Conservation (phyloP, 92 coral and sea anemone species). For the Palythoa heliodiscus region DNA sequence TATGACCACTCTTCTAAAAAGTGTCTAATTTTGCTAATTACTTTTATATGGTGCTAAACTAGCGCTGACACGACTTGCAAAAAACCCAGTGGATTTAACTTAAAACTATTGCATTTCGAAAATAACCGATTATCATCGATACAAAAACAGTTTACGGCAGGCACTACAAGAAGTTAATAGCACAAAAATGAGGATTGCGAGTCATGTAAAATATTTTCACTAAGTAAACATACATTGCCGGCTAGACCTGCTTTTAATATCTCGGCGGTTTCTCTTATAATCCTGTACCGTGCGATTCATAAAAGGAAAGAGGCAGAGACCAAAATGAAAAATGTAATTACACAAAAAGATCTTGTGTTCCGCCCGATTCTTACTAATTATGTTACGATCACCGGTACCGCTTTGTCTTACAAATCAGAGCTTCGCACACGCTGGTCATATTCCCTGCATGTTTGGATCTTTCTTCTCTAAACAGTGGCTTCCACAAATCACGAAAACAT, state of each 20-base stretch:
- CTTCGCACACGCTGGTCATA: conserved; percentile 44
- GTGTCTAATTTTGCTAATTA: conserved; percentile 43
- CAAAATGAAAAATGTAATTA: conserved; percentile 93
- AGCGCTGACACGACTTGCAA: conserved; percentile 4
- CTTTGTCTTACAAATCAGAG: conserved; percentile 80
- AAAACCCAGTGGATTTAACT: conserved; percentile 20
- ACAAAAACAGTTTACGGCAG: conserved; percentile 17
- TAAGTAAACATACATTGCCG: conserved; percentile 79
- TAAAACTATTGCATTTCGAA: conserved; percentile 24
- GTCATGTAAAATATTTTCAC: conserved; percentile 73
- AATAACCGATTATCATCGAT: conserved; percentile 15
- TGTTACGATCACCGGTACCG: conserved; percentile 75
- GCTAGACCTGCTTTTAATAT: conserved; percentile 68
- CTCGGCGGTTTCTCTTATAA: conserved; percentile 87
- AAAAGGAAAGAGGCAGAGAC: conserved; percentile 64
- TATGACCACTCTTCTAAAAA: conserved; percentile 25
- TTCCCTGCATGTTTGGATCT: conserved; percentile 65
- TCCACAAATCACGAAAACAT: conserved; percentile 49
- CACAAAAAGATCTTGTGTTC: conserved; percentile 61
- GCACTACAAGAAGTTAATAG: not conserved
- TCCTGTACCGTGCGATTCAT: conserved; percentile 78
- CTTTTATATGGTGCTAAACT: conserved; percentile 27
- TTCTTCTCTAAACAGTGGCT: conserved; percentile 53
- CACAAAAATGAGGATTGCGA: conserved; percentile 76
- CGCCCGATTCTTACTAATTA: conserved; percentile 76